phyloP scores from a whole-genome alignment of 1,140 invertebrate species.

The Oncopodura yosiiana region DNA sequence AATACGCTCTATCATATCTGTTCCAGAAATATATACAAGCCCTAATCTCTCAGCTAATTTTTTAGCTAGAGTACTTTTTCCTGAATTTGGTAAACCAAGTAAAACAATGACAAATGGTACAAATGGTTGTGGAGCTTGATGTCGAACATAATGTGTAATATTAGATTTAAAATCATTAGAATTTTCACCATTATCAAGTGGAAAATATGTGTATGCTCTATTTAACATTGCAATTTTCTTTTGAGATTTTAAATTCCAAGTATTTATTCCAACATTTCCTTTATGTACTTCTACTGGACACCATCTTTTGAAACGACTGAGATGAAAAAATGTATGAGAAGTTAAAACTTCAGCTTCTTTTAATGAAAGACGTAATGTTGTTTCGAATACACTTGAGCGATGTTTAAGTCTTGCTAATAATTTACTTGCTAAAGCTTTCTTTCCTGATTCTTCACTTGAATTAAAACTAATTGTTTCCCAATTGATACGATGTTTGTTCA shows the following conservation, averaged over 20 bases:
- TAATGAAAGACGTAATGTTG: slow-evolving; percentile 4
- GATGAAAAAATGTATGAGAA: slow-evolving; percentile 17
- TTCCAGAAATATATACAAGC: slow-evolving; percentile 15
- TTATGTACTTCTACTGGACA: slow-evolving; percentile 30
- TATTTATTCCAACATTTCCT: slow-evolving; percentile 26
- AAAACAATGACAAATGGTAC: slow-evolving; percentile 8
- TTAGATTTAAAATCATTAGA: slow-evolving; percentile 13
- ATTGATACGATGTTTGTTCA: too few species aligned
- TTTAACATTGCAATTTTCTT: slow-evolving; percentile 23
- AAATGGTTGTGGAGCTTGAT: background rate
- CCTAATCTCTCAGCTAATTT: slow-evolving; percentile 21
- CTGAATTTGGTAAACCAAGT: slow-evolving; percentile 20
- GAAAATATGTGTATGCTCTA: slow-evolving; percentile 26
- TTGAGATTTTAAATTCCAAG: slow-evolving; percentile 20
- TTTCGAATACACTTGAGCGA: slow-evolving; percentile 23
- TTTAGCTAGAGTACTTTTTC: slow-evolving; percentile 25
- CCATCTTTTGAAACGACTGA: slow-evolving; percentile 22
- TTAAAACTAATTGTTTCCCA: too few species aligned
- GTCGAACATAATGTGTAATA: background rate
- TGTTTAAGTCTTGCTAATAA: background rate
- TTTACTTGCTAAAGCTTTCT: too few species aligned
- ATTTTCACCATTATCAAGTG: too few species aligned
- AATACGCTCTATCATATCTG: slow-evolving; percentile 7
- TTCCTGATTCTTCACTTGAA: too few species aligned
- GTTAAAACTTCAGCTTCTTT: slow-evolving; percentile 20